Evolutionary conservation across 2,888 invertebrate genomes (phyloP), one percentile per base, ranked within the genome.

Genomic region (Apotomis capreana): DNA sequence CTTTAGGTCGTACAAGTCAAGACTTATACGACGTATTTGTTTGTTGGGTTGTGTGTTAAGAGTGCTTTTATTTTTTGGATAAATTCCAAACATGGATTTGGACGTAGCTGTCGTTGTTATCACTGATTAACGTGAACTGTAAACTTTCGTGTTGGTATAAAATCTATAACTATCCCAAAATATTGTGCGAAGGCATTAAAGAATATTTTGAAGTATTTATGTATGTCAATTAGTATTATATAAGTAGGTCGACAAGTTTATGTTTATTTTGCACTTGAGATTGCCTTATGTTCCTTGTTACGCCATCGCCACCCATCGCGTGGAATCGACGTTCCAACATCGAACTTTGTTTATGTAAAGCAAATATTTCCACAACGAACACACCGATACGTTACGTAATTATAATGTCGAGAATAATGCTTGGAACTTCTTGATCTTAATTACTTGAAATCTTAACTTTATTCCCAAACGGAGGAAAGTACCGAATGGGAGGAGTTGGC

Each of bases 311-410:
- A 26, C 26, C 26, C 26, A 26, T 26, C 26, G 2, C 26, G 1
- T 26, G 26, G 26, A 26, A 26, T 26, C 26, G 26, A 26, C 26
- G 26, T 51, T 52, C 49, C 36, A 51, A 51, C 63, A 37, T 40
- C 36, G 49, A 54, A 57, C 37, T 61, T 52, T 52, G 58, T 57
- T 70, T 64, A 70, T 52, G 64, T 52, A 70, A 70, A 70, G 9
- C 64, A 52, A 70, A 70, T 52, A 59, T 64, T 64, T 44, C 8
- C 58, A 64, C 12, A 40, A 59, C 40, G 15, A 51, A 15, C 60
- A 60, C 51, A 8, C 5, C 13, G 6, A 58, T 51, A 51, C 57
- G 46, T 67, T 58, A 58, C 49, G 58, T 36, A 49, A 64, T 9
- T 15, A 26, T 61, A 46, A 44, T 15, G 8, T 10, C 12, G 40